Conservation (phyloP, 2,113 vertebrate genomes). For the Phalacrocorax pelagicus region DNA sequence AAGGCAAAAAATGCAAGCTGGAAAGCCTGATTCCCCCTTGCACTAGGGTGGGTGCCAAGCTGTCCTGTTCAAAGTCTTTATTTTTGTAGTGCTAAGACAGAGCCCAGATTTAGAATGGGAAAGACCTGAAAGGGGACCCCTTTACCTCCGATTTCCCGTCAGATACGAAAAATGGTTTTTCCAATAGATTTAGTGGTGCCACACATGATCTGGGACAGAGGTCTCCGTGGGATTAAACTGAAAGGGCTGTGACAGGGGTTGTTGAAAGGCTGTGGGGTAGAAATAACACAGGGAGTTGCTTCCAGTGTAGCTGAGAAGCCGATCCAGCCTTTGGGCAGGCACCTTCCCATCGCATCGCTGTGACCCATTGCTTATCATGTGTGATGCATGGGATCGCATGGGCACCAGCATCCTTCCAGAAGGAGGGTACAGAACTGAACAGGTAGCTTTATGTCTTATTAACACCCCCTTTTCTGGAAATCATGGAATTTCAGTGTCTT, state of each 20-base stretch:
- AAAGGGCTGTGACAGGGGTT: not conserved
- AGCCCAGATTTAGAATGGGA: not conserved
- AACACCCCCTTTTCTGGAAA: not conserved
- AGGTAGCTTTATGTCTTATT: not conserved
- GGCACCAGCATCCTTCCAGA: not conserved
- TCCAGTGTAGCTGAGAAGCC: not conserved
- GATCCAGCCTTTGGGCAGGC: not conserved
- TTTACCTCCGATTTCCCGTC: not conserved
- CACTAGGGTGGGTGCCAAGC: not conserved
- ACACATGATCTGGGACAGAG: not conserved
- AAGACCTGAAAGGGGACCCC: not conserved
- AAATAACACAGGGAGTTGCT: not conserved
- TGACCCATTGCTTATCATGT: accelerated
- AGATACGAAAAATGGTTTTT: not conserved
- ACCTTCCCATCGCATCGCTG: accelerated
- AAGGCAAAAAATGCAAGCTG: slow-evolving; percentile 15
- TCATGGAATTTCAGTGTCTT: not conserved
- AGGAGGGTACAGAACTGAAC: not conserved
- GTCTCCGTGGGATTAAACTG: not conserved
- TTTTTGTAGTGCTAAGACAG: not conserved
- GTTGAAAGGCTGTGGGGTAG: not conserved
- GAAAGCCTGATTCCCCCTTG: not conserved
- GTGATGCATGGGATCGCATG: accelerated
- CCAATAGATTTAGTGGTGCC: not conserved
- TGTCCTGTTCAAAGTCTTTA: not conserved